These are phyloP conservation scores for Macrobrachium rosenbergii DNA, from an alignment of 1,140 invertebrate genomes.

Conservation along the genomic window DNA sequence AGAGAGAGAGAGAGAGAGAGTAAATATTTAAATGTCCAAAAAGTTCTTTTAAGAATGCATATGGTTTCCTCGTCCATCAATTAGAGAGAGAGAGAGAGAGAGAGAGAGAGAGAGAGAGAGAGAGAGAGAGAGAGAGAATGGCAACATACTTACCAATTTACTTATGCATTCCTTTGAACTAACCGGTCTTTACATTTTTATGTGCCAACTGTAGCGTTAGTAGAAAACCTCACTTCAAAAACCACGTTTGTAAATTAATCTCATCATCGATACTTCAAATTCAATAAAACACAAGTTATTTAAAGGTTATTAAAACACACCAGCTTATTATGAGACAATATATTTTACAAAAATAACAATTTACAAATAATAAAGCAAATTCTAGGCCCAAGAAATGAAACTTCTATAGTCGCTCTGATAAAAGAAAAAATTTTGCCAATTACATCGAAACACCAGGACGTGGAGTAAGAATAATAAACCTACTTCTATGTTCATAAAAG, in stretches of 20 bases:
- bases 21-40: no score
- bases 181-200: not conserved
- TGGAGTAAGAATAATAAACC: no score
- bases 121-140: no score
- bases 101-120: no score
- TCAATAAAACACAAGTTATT: not conserved
- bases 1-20: no score
- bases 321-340: slow-evolving; percentile 9
- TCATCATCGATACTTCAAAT: not conserved
- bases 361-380: slow-evolving; percentile 22
- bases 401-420: no score
- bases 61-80: no score
- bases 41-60: no score
- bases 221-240: not conserved
- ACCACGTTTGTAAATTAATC: no score
- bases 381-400: not conserved
- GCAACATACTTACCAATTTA: not conserved
- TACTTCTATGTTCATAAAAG: no score
- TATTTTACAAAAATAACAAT: slow-evolving; percentile 30
- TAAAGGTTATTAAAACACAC: not conserved
- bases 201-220: not conserved
- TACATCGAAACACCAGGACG: not conserved
- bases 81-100: no score
- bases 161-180: not conserved
- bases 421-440: not conserved